These are phyloP conservation scores for Whitmania pigra DNA, from an alignment of 1,140 invertebrate genomes.

Conservation along the genomic window DNA sequence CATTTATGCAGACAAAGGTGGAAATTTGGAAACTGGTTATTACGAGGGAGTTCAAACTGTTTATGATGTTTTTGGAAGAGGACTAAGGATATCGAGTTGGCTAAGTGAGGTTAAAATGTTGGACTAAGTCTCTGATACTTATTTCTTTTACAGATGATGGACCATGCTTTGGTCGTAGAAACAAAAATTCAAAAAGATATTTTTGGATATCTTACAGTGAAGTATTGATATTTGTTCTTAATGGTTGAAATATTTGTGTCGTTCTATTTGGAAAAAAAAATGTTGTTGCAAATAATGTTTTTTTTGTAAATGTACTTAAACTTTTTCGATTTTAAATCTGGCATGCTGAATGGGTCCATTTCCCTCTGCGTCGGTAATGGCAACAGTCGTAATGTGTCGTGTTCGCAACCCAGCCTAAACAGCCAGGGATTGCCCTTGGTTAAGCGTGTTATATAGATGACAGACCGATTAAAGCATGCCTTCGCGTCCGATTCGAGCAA, in stretches of 20 bases:
- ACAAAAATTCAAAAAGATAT: constrained; percentile 3
- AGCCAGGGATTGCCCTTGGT: no score
- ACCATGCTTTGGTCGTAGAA: background rate
- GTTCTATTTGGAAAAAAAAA: constrained; percentile 10
- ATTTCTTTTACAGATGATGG: constrained; percentile 6
- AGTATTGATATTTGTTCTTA: constrained; percentile 13
- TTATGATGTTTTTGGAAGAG: constrained; percentile 77
- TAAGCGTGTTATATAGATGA: no score
- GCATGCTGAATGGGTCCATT: no score
- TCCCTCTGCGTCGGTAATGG: no score
- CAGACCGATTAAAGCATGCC: no score
- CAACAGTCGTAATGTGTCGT: no score
- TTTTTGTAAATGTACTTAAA: no score
- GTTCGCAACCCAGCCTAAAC: no score
- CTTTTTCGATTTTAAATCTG: no score
- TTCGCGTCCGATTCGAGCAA: no score
- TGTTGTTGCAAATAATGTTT: no score
- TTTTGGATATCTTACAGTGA: constrained; percentile 17
- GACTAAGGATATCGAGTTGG: constrained; percentile 81
- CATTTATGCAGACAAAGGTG: constrained; percentile 71
- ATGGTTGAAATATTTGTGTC: constrained; percentile 5
- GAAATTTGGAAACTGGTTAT: constrained; percentile 68
- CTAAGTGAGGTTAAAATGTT: constrained; percentile 31
- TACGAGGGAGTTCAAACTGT: constrained; percentile 76
- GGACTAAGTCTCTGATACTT: background rate